Conservation (phyloP, 1,140 invertebrate species). For the Scaptomyza montana region DNA sequence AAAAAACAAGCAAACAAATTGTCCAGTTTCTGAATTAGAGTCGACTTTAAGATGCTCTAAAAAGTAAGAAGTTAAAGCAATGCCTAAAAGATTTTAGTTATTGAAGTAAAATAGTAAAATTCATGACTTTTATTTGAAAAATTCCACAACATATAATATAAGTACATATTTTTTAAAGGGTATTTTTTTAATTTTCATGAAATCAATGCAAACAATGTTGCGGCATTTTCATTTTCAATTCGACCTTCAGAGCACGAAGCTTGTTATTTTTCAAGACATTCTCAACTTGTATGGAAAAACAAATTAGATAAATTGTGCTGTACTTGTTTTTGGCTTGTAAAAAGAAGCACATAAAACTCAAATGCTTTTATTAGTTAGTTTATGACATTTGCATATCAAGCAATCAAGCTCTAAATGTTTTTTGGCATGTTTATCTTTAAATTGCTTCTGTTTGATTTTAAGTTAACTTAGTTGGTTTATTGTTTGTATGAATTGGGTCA, state of each 20-base stretch:
- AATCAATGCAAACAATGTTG: slow-evolving; percentile 39
- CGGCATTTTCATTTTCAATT: slow-evolving; percentile 42
- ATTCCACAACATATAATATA: too few species aligned
- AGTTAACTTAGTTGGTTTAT: not conserved
- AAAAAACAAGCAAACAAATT: slow-evolving; percentile 24
- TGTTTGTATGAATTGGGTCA: not conserved
- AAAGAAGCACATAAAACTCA: not conserved
- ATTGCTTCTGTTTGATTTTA: not conserved
- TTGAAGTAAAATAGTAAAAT: too few species aligned
- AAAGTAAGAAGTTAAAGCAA: not conserved
- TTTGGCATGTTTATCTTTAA: not conserved
- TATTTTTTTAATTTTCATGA: slow-evolving; percentile 37
- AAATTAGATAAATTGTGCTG: slow-evolving; percentile 40
- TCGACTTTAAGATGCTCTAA: slow-evolving; percentile 8
- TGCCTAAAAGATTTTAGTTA: not conserved
- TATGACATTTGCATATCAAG: slow-evolving; percentile 24
- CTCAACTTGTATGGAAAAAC: slow-evolving; percentile 8
- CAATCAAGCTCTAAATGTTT: slow-evolving; percentile 9
- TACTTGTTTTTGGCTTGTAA: not conserved
- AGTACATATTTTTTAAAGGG: slow-evolving; percentile 3
- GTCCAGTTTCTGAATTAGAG: not conserved
- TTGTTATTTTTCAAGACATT: not conserved
- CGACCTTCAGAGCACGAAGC: slow-evolving; percentile 45
- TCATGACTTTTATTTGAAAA: too few species aligned
- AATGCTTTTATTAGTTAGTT: slow-evolving; percentile 23